Conservation (phyloP, 2,113 vertebrate genomes). For the Elaphurus davidianus region DNA sequence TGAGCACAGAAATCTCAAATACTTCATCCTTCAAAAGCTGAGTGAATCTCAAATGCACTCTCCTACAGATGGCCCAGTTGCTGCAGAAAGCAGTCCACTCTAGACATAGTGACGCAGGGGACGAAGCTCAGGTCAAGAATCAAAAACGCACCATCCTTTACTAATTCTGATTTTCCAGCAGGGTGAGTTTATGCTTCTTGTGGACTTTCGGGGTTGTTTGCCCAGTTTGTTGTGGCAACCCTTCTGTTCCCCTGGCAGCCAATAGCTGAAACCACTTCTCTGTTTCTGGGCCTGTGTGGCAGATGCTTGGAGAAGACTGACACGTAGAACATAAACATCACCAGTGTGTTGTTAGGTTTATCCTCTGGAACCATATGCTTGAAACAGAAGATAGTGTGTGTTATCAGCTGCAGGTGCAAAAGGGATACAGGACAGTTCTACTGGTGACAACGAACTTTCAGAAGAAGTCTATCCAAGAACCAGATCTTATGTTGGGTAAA, state of each 20-base stretch:
- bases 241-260: constrained; percentile 34
- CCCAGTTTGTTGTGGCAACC: constrained; percentile 60
- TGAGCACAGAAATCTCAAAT: constrained; percentile 15
- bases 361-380: not conserved
- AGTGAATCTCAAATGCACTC: not conserved
- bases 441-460: not conserved
- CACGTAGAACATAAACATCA: constrained; percentile 15
- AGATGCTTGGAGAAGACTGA: constrained; percentile 48
- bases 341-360: not conserved
- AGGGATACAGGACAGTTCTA: not conserved
- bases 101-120: not conserved
- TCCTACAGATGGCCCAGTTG: not conserved
- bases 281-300: constrained; percentile 45
- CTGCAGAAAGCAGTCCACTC: not conserved
- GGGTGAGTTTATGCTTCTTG: constrained; percentile 10
- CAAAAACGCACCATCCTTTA: not conserved
- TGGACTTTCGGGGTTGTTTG: constrained; percentile 37
- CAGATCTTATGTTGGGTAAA: not conserved
- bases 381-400: not conserved
- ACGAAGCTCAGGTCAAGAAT: not conserved
- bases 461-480: not conserved
- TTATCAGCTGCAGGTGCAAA: constrained; percentile 38
- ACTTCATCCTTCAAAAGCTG: constrained; percentile 23
- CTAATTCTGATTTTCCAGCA: constrained; percentile 46
- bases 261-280: not conserved